Conservation (phyloP, 2,888 invertebrate species). For the Rutpela maculata region DNA sequence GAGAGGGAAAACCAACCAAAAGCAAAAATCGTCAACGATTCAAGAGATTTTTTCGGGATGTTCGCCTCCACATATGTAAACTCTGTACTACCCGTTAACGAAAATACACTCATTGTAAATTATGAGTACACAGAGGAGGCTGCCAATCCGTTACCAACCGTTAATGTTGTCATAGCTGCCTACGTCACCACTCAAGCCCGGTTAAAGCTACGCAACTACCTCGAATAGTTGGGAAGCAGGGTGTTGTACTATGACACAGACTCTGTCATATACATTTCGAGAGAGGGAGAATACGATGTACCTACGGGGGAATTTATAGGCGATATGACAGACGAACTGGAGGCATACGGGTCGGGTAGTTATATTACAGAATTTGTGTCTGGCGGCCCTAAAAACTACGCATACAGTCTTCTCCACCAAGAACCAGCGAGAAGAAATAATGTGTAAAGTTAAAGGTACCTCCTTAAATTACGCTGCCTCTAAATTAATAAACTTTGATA, state of each 20-base stretch:
- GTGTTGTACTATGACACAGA: constrained; percentile 70
- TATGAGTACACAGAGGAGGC: constrained; percentile 56
- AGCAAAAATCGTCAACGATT: constrained; percentile 39
- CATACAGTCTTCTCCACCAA: constrained; percentile 55
- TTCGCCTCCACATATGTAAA: constrained; percentile 37
- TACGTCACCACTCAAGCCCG: constrained; percentile 46
- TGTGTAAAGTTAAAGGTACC: constrained; percentile 41
- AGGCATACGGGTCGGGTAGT: constrained; percentile 60
- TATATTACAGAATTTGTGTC: constrained; percentile 66
- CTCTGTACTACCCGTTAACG: no score
- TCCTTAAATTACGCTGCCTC: constrained; percentile 27
- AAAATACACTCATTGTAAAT: constrained; percentile 54
- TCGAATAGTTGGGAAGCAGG: constrained; percentile 62
- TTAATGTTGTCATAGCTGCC: constrained; percentile 65
- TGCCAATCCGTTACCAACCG: constrained; percentile 40
- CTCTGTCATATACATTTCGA: constrained; percentile 61
- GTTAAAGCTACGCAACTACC: constrained; percentile 50
- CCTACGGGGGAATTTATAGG: constrained; percentile 66
- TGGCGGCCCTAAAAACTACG: constrained; percentile 69
- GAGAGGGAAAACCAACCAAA: constrained; percentile 51
- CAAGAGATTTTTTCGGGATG: constrained; percentile 38
- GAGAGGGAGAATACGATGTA: constrained; percentile 58
- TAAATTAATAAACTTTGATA: constrained; percentile 34
- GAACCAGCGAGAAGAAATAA: not conserved
- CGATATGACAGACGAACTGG: constrained; percentile 68